These are phyloP conservation scores for Tetrao urogallus DNA, from an alignment of 2,113 vertebrate species.

Conservation along the genomic window DNA sequence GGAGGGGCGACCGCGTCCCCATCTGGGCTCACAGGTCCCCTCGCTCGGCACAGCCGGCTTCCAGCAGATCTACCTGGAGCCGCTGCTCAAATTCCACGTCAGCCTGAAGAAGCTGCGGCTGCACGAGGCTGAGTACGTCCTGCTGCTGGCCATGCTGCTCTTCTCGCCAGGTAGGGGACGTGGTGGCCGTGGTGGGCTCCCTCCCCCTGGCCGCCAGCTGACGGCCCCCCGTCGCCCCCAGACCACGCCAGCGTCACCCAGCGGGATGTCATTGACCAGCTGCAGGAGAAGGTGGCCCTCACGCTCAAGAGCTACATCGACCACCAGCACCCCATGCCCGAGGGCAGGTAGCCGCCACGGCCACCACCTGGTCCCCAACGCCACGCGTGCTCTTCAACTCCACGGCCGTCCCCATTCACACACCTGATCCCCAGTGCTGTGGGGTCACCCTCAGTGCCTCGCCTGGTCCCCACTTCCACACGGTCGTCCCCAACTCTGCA, in stretches of 20 bases:
- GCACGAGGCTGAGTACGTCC: constrained; percentile 79
- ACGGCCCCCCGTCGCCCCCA: background rate
- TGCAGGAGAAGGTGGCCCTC: constrained; percentile 73
- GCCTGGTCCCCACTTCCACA: no score
- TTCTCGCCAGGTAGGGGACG: constrained; percentile 79
- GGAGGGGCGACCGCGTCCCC: rapidly evolving
- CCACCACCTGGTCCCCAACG: rapidly evolving
- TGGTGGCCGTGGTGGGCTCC: rapidly evolving
- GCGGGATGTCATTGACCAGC: constrained; percentile 25
- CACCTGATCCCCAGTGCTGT: no score
- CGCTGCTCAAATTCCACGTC: constrained; percentile 82
- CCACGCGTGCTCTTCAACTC: rapidly evolving
- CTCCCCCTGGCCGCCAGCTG: rapidly evolving
- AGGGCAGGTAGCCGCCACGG: constrained; percentile 14
- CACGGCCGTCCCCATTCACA: no score
- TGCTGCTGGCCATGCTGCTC: constrained; percentile 80
- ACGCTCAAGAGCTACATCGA: constrained; percentile 74
- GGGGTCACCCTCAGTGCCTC: no score
- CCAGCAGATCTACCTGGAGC: constrained; percentile 82
- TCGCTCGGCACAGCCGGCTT: constrained; percentile 75
- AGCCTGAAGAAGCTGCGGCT: constrained; percentile 76
- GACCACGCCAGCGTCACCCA: constrained; percentile 46
- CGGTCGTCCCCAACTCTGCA: no score
- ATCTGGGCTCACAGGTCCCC: rapidly evolving
- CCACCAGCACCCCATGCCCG: constrained; percentile 14